Conservation (phyloP, 2,888 invertebrate species). For the Eristalinus aeneus region DNA sequence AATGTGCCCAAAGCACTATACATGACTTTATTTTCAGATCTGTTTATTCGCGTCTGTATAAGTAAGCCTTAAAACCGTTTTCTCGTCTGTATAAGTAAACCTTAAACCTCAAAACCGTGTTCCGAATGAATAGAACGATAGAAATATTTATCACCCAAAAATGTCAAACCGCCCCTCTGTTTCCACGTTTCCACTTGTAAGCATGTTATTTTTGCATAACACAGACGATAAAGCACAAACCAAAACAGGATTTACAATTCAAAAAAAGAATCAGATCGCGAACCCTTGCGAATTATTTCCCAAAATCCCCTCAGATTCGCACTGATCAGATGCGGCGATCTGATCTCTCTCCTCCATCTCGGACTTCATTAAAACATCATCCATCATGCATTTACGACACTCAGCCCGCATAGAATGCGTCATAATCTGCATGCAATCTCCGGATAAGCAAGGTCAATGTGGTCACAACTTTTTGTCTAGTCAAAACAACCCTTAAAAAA, state of each 20-base stretch:
- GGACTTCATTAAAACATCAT: conserved; percentile 15
- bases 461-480: conserved; percentile 23
- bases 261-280: not conserved
- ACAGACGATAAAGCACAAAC: not conserved
- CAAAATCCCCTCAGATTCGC: not conserved
- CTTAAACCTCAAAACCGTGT: too few relatives aligned
- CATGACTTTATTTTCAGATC: too few relatives aligned
- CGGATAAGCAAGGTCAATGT: conserved; percentile 14
- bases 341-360: not conserved
- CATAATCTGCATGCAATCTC: conserved; percentile 23
- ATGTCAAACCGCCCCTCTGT: not conserved
- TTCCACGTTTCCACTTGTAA: not conserved
- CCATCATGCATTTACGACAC: conserved; percentile 7
- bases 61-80: too few relatives aligned
- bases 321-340: not conserved
- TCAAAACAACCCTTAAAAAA: conserved; percentile 22
- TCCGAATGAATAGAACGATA: too few relatives aligned
- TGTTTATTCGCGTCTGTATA: too few relatives aligned
- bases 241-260: not conserved
- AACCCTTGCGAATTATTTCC: not conserved
- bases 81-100: too few relatives aligned
- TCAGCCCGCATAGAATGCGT: not conserved
- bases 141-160: not conserved
- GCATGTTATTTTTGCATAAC: not conserved
- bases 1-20: too few relatives aligned